Percentiles rank a stretch among this genome's conserved stretches.
Conservation (phyloP, 2,797 vertebrate species). For the Myiotriccus ornatus region DNA sequence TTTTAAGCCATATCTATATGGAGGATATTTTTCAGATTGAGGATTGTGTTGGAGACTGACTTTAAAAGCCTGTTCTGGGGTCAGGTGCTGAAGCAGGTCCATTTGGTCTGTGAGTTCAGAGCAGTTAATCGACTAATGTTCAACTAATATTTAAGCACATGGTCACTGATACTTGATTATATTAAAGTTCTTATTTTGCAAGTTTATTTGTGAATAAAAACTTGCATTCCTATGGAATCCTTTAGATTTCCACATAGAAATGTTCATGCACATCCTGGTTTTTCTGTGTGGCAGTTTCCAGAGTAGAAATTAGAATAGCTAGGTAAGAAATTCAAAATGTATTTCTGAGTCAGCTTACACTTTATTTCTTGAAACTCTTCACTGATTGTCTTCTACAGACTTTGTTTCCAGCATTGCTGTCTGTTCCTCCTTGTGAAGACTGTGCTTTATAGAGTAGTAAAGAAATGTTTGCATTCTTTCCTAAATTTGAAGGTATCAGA, state of each 20-base stretch:
- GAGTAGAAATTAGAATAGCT: neutral
- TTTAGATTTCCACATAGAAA: neutral
- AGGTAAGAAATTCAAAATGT: neutral
- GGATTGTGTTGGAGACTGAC: neutral
- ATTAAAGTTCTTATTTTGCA: neutral
- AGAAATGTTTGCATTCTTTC: neutral
- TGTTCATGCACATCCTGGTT: neutral
- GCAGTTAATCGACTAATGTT: neutral
- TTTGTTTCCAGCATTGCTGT: neutral
- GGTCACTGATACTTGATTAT: neutral
- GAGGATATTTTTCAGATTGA: neutral
- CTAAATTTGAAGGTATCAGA: neutral
- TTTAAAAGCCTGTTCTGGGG: neutral
- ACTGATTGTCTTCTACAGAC: neutral
- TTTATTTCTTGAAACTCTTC: neutral
- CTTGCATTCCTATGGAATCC: neutral
- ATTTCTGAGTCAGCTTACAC: neutral
- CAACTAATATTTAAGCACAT: neutral
- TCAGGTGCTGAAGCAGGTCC: neutral
- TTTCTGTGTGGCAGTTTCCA: neutral
- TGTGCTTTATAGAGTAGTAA: neutral
- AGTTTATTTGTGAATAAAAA: neutral
- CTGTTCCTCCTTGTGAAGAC: neutral
- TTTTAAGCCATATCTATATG: neutral
- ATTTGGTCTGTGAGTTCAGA: neutral